phyloP scores from a whole-genome alignment of 2,888 invertebrate species.

The Tenodera sinensis region DNA sequence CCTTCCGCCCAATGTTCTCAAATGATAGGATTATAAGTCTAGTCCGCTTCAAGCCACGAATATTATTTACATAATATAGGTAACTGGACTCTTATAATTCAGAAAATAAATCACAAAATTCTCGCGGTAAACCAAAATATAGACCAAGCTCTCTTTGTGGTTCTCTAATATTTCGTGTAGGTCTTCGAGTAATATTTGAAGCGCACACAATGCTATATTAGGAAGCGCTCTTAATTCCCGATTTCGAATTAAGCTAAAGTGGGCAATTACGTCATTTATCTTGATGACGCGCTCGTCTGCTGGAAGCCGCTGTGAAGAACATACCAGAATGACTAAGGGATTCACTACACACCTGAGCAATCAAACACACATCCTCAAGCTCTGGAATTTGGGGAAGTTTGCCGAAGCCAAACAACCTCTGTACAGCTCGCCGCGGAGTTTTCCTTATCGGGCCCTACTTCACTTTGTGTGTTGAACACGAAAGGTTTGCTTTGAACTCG shows the following conservation, averaged over 20 bases:
- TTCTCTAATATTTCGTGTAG: too few species aligned
- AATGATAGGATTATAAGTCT: too few species aligned
- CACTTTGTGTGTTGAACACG: not conserved
- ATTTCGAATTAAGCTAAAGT: not conserved
- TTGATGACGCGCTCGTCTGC: not conserved
- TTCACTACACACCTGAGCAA: not conserved
- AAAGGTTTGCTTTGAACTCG: not conserved
- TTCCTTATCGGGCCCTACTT: not conserved
- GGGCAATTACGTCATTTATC: not conserved
- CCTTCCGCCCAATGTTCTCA: too few species aligned
- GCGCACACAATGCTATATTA: not conserved
- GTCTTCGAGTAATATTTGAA: too few species aligned
- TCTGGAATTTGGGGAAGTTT: not conserved
- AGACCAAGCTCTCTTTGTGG: too few species aligned
- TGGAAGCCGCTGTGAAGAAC: not conserved
- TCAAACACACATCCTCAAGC: not conserved
- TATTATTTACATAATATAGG: too few species aligned
- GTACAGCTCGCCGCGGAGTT: not conserved
- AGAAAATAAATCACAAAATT: too few species aligned
- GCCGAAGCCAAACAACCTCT: not conserved
- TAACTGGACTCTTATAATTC: too few species aligned
- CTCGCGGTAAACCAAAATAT: too few species aligned
- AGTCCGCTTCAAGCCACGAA: too few species aligned
- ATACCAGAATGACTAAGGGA: not conserved
- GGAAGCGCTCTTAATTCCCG: not conserved